These are phyloP conservation scores for Caenorhabditis angaria DNA, from an alignment of 2,888 invertebrate genomes.

Conservation along the genomic window DNA sequence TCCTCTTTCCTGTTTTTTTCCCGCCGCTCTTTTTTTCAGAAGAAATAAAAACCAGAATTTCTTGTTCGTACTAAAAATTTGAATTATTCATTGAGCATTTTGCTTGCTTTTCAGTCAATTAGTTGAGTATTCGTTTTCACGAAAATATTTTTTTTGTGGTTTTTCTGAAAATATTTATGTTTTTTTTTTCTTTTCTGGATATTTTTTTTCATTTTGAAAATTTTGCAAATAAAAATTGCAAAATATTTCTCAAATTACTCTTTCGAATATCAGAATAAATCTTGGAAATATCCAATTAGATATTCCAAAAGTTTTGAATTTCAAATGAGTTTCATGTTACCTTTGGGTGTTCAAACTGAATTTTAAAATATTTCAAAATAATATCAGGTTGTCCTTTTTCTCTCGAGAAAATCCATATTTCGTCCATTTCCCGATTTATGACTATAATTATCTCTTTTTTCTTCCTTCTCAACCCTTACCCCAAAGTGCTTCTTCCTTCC, in stretches of 20 bases:
- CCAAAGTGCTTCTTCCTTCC: background rate
- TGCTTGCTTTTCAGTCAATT: no score
- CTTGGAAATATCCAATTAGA: background rate
- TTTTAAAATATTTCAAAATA: background rate
- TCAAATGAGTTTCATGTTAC: background rate
- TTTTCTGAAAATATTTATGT: background rate
- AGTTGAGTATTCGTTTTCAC: background rate
- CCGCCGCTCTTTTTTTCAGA: background rate
- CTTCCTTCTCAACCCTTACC: background rate
- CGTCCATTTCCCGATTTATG: conserved; percentile 10
- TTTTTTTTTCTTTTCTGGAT: background rate
- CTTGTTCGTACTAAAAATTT: background rate
- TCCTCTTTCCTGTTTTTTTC: no score
- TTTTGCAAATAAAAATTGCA: no score
- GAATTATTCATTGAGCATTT: background rate
- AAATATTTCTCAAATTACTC: no score
- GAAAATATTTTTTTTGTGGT: no score
- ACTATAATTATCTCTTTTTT: conserved; percentile 12
- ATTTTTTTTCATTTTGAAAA: background rate
- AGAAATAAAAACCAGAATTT: background rate
- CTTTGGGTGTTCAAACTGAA: background rate
- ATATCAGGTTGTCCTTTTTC: background rate
- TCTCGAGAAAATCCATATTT: conserved; percentile 1
- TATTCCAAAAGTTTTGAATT: background rate
- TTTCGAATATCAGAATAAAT: no score